Evolutionary conservation across 2,113 vertebrate genomes (phyloP).

Genomic region (Phoxinus phoxinus): DNA sequence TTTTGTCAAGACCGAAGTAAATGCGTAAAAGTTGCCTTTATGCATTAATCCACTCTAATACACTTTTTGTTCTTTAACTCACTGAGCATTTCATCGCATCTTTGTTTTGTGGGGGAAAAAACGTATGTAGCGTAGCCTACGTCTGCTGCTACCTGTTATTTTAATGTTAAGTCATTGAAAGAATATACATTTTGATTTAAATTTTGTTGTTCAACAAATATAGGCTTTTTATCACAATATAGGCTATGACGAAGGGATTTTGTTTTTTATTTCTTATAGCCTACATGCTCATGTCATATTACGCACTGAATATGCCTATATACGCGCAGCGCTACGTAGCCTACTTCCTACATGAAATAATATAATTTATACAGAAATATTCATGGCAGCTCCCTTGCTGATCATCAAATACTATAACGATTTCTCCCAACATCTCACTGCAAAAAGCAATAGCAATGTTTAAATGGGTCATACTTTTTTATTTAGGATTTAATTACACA

Average conservation of each 20-base stretch:
- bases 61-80: neutral
- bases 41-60: neutral
- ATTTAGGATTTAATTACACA: conserved; percentile 25
- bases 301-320: neutral
- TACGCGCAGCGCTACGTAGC: neutral
- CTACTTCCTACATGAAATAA: neutral
- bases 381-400: neutral
- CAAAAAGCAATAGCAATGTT: conserved; percentile 23
- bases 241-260: neutral
- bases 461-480: conserved; percentile 29
- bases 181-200: neutral
- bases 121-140: neutral
- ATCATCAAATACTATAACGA: conserved; percentile 1
- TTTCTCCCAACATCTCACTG: neutral
- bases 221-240: neutral
- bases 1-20: conserved; percentile 30
- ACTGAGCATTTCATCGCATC: neutral
- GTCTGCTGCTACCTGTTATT: neutral
- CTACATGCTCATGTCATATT: neutral
- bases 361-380: conserved; percentile 2
- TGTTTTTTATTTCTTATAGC: neutral
- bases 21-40: conserved; percentile 15
- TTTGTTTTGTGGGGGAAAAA: neutral
- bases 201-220: neutral
- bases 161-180: neutral